Conservation (phyloP, 2,113 vertebrate species). For the Zingel zingel region DNA sequence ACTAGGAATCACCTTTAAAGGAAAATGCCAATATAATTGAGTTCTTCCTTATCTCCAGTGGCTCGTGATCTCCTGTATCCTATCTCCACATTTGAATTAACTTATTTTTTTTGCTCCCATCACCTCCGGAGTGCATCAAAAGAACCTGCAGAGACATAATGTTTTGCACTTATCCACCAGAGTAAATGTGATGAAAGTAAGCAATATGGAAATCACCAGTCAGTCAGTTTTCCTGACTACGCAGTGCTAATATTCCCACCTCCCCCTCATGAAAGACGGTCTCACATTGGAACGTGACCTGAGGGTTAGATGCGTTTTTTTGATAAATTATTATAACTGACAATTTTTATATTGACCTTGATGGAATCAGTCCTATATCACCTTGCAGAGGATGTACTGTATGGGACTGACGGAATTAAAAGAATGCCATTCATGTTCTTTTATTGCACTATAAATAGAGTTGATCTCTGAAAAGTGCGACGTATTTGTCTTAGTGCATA, state of each 20-base stretch:
- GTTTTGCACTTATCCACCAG: slow-evolving; percentile 4
- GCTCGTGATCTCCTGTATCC: slow-evolving; percentile 38
- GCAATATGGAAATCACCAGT: slow-evolving; percentile 20
- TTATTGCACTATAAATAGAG: background rate
- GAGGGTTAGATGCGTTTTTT: slow-evolving; percentile 15
- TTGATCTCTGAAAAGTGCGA: background rate
- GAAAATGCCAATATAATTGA: slow-evolving; percentile 66
- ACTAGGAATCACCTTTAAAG: slow-evolving; percentile 72
- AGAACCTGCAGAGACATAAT: background rate
- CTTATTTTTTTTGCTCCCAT: slow-evolving; percentile 38
- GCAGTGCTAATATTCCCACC: background rate
- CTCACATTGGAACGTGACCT: slow-evolving; percentile 38
- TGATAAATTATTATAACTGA: background rate
- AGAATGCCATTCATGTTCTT: background rate
- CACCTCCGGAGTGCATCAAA: slow-evolving; percentile 20
- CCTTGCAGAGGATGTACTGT: background rate
- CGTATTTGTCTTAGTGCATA: background rate
- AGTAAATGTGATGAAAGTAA: slow-evolving; percentile 35
- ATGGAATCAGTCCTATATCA: slow-evolving; percentile 15
- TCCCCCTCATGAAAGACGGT: slow-evolving; percentile 24
- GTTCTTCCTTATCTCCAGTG: slow-evolving; percentile 56
- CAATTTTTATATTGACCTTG: slow-evolving; percentile 9
- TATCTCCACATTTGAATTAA: slow-evolving; percentile 47
- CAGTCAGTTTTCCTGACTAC: background rate
- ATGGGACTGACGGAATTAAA: background rate